These are phyloP conservation scores for Ooceraea biroi DNA, from an alignment of 1,140 invertebrate genomes.

Conservation along the genomic window DNA sequence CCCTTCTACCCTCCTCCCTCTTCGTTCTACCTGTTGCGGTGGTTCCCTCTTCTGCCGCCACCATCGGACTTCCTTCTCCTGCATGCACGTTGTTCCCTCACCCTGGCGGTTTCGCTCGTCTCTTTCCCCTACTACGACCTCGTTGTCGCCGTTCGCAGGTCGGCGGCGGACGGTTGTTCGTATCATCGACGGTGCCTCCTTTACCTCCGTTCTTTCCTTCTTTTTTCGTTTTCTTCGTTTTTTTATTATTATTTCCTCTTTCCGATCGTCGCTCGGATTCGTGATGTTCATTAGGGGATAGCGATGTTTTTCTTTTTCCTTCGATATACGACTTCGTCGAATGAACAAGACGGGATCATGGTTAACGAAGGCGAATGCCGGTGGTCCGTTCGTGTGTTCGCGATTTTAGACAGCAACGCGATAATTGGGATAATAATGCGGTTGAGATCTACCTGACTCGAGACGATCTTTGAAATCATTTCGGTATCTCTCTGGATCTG, in stretches of 20 bases:
- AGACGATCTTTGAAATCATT: neutral
- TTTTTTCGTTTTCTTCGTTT: neutral
- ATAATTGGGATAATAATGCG: slow-evolving; percentile 14
- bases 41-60: slow-evolving; percentile 40
- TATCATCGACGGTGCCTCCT: slow-evolving; percentile 37
- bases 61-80: slow-evolving; percentile 31
- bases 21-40: slow-evolving; percentile 49
- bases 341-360: neutral
- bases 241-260: neutral
- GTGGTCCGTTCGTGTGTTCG: neutral
- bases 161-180: slow-evolving; percentile 30
- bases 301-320: slow-evolving; percentile 10
- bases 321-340: neutral
- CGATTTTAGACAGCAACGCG: slow-evolving; percentile 10
- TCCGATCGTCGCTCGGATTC: neutral
- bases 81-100: slow-evolving; percentile 39
- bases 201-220: slow-evolving; percentile 34
- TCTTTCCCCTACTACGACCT: slow-evolving; percentile 57
- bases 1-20: slow-evolving; percentile 28
- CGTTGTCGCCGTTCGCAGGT: slow-evolving; percentile 51
- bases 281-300: slow-evolving; percentile 29
- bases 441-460: neutral
- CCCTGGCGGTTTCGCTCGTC: slow-evolving; percentile 55
- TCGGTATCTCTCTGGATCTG: neutral
- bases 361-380: neutral